Base-by-base conservation (phyloP, 2,113 vertebrate species). In the Thomomys bottae region DNA sequence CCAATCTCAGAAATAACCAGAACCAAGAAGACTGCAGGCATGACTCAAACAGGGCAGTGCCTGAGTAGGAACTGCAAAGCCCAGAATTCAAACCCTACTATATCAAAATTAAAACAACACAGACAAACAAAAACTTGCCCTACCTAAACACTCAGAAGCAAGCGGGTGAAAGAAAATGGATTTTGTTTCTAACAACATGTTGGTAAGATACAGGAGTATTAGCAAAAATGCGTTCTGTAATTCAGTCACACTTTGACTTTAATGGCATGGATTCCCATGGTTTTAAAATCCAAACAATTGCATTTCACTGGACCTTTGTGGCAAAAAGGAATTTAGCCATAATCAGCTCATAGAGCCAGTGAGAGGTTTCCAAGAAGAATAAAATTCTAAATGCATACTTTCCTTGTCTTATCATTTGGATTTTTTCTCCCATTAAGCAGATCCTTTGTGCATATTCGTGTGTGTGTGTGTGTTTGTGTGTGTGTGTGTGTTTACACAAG, bases 341-440 rank as follows among this genome's bases (percentile, higher is more conserved):
- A 32, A 77, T 96, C n/a, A 91, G n/a, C 32, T 94, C 30, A 45
- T 5, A 32, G 20, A 75, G 72, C 68, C 24, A 86, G 23, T 45
- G 54, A 93, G 45, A 73, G 1, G 63, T 88, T 92, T 92, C 64
- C 17, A 87, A 86, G 59, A 34, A 90, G 88, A 84, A 66, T 57
- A 17, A 64, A 8, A 15, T 77, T 84, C 36, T 67, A 10, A 10
- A 71, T 72, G 5, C 24, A n/a, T 57, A 14, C 30, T 91, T 86
- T 68, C 32, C 12, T 42, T 94, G 8, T 81, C 36, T 68, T 77
- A 28, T 79, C 36, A 57, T 30, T 75, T 82, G 45, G 9, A 49
- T 1, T 6, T 76, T 81, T 57, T 75, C 30, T 68, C 15, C 14
- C 21, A 20, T 84, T 42, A 24, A 80, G 5, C 32, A 88, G 32